Conservation (phyloP, 2,113 vertebrate species). For the Lophochroa leadbeateri region DNA sequence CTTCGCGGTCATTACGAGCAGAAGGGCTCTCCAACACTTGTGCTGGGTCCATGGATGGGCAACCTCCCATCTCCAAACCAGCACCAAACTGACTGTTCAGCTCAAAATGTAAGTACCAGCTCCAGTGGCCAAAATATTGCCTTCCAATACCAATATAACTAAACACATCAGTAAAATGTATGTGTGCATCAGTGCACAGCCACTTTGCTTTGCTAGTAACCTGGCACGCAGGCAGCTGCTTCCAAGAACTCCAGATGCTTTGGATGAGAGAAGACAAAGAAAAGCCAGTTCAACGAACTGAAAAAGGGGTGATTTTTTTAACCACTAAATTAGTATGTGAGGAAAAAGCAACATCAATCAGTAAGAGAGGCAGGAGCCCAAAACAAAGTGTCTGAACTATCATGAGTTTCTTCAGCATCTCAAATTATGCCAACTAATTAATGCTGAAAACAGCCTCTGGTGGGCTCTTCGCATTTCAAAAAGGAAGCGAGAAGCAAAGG, state of each 20-base stretch:
- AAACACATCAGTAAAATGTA: background rate
- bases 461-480: background rate
- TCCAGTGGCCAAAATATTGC: background rate
- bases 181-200: background rate
- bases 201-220: background rate
- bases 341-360: background rate
- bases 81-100: background rate
- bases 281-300: background rate
- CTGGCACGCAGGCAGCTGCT: background rate
- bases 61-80: background rate
- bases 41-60: background rate
- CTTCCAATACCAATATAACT: background rate
- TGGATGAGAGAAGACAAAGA: background rate
- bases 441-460: background rate
- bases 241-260: background rate
- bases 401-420: background rate
- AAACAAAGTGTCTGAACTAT: background rate
- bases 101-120: background rate
- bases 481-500: background rate
- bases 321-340: background rate
- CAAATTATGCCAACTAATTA: conserved; percentile 11
- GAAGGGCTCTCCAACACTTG: background rate
- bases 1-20: rapidly evolving
- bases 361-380: background rate
- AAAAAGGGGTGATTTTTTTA: background rate